Conservation (phyloP, 1,140 invertebrate genomes). For the Linepithema humile region DNA sequence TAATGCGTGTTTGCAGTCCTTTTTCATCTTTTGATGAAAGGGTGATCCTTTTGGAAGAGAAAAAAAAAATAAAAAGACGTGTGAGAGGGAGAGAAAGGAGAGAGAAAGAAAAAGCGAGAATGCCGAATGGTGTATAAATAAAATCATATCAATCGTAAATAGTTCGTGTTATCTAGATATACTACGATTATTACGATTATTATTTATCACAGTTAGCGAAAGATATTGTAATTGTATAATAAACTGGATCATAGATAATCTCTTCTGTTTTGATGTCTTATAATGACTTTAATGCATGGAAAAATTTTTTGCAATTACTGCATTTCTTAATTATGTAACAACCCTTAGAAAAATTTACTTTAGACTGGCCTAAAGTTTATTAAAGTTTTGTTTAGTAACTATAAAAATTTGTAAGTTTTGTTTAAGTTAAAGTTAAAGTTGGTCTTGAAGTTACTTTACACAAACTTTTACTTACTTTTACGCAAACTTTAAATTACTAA, state of each 20-base stretch:
- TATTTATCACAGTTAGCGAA: slow-evolving; percentile 81
- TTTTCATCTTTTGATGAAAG: slow-evolving; percentile 24
- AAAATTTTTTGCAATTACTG: background rate
- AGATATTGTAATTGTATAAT: slow-evolving; percentile 84
- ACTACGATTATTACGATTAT: slow-evolving; percentile 74
- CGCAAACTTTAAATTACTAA: too few relatives aligned
- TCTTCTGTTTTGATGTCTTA: background rate
- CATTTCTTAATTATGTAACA: background rate
- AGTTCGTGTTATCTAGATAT: slow-evolving; percentile 77
- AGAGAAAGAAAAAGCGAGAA: background rate
- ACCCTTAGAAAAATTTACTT: too few relatives aligned
- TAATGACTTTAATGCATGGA: background rate
- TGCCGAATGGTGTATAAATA: slow-evolving; percentile 81
- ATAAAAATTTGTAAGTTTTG: too few relatives aligned
- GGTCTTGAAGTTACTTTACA: too few relatives aligned
- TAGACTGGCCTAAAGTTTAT: too few relatives aligned
- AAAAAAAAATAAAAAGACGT: background rate
- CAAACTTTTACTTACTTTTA: too few relatives aligned
- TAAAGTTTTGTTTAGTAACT: too few relatives aligned
- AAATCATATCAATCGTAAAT: slow-evolving; percentile 84
- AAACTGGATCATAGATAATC: slow-evolving; percentile 82
- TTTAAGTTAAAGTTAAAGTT: too few relatives aligned
- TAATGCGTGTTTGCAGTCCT: slow-evolving; percentile 30
- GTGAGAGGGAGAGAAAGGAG: background rate
- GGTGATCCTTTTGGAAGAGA: slow-evolving; percentile 11